Evolutionary conservation across 2,113 vertebrate species (phyloP).

Genomic region (Picathartes gymnocephalus): DNA sequence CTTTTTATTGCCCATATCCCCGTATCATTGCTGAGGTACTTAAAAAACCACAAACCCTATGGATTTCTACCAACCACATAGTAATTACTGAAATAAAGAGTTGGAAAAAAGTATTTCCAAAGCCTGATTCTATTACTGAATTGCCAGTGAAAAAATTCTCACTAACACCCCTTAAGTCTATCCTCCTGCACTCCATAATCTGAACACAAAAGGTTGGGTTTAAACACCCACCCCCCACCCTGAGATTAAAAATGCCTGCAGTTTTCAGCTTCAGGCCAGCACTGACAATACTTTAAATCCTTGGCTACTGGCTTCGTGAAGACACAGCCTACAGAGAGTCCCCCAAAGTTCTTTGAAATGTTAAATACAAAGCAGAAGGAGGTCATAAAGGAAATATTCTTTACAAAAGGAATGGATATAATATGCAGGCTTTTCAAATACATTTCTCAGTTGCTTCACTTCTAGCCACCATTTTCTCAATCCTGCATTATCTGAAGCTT

Average conservation of each 20-base stretch:
- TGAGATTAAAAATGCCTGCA: conserved; percentile 60
- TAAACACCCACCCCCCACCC: not conserved
- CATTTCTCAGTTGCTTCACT: conserved; percentile 19
- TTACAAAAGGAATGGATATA: conserved; percentile 39
- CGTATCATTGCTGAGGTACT: not conserved
- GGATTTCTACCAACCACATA: conserved; percentile 44
- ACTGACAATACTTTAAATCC: conserved; percentile 67
- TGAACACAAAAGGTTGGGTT: conserved; percentile 70
- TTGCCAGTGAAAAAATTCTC: conserved; percentile 28
- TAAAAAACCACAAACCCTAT: not conserved
- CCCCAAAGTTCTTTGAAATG: conserved; percentile 67
- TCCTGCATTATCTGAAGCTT: conserved; percentile 33
- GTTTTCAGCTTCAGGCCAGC: conserved; percentile 51
- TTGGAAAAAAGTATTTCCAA: conserved; percentile 19
- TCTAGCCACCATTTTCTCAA: conserved; percentile 21
- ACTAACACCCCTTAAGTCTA: conserved; percentile 31
- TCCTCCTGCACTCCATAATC: conserved; percentile 58
- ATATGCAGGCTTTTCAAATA: conserved; percentile 41
- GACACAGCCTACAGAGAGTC: conserved; percentile 29
- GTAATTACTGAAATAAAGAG: conserved; percentile 38
- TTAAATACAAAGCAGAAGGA: conserved; percentile 61
- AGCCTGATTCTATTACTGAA: conserved; percentile 35
- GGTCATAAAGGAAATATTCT: conserved; percentile 48
- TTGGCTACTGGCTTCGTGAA: conserved; percentile 44
- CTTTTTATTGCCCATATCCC: not conserved